Base-by-base conservation (phyloP, 2,888 invertebrate genomes). In the Xanthorhoe spadicearia region DNA sequence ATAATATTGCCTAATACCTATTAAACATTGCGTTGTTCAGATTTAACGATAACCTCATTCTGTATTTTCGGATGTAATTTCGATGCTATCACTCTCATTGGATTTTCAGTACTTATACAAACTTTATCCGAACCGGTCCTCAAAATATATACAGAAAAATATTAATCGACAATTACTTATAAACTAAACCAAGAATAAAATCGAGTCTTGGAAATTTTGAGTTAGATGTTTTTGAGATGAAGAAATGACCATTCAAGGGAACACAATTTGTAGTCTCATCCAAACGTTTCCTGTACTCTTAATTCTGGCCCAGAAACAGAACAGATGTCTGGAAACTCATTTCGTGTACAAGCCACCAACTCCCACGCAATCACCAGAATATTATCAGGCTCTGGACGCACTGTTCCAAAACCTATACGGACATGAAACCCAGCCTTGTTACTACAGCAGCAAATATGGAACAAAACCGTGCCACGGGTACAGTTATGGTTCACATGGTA, bases 261-360 rank as follows among this genome's bases (percentile, higher is more conserved):
- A 79, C 10, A 86, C 90, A 0, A 76, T 92, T 1, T 93, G 92
- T 61, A 85, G 77, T 68, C 68, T 93, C 0, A 87, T 93, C 1
- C 92, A 93, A 67, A 79, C 83, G 0, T 93, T 93, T 15, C 93
- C 93, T 0, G 86, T 92, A 0, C 74, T 93, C 0, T 55, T 93
- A 8, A 93, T 93, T 5, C 61, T 93, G 2, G 92, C 91, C 0
- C 93, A 93, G 61, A 92, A 90, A 15, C 75, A 82, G 10, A 83
- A 87, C 2, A 84, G 76, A 73, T 93, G 93, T 68, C 46, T 92
- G 0, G 83, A 88, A 61, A 92, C 92, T 0, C 92, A 87, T 0
- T 77, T 93, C 0, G 66, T 89, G 0, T 93, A 93, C 63, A 88
- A 89, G 46, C 93, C 91, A 0, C 93, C 93, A 0, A 77, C 72